A percentile compares a stretch with the other conserved stretches of the same genome.
These are phyloP conservation scores for Heteractis magnifica DNA, from an alignment of 92 coral and sea anemone genomes.

Conservation along the genomic window DNA sequence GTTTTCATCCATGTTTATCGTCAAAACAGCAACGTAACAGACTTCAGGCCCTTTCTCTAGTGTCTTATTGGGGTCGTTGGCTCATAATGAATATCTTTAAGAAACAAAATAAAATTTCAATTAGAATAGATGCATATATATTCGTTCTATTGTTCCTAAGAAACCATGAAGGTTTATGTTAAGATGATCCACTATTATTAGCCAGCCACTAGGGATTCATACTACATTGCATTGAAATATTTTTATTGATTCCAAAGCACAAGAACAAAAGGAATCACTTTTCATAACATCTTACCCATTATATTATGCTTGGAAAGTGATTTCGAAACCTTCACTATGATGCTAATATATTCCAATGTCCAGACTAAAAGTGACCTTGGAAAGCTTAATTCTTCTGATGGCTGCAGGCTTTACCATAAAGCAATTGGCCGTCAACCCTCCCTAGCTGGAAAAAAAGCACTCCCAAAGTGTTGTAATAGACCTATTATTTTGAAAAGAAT, in stretches of 20 bases:
- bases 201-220: conserved; percentile 22
- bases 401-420: too few species aligned
- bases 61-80: background rate
- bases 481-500: too few species aligned
- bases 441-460: too few species aligned
- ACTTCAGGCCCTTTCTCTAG: background rate
- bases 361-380: too few species aligned
- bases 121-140: conserved; percentile 25
- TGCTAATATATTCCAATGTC: too few species aligned
- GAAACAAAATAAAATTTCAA: conserved; percentile 2
- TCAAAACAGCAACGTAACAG: background rate
- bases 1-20: background rate
- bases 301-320: too few species aligned
- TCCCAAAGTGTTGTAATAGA: too few species aligned
- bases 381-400: too few species aligned
- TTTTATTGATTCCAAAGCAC: background rate
- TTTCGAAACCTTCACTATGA: too few species aligned
- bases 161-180: conserved; percentile 6
- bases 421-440: too few species aligned
- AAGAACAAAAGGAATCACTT: too few species aligned
- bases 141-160: conserved; percentile 11
- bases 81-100: background rate
- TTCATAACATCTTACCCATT: too few species aligned
- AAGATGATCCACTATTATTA: conserved; percentile 5
- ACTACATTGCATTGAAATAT: background rate